Conservation (phyloP, 2,113 vertebrate species). For the Tautogolabrus adspersus region DNA sequence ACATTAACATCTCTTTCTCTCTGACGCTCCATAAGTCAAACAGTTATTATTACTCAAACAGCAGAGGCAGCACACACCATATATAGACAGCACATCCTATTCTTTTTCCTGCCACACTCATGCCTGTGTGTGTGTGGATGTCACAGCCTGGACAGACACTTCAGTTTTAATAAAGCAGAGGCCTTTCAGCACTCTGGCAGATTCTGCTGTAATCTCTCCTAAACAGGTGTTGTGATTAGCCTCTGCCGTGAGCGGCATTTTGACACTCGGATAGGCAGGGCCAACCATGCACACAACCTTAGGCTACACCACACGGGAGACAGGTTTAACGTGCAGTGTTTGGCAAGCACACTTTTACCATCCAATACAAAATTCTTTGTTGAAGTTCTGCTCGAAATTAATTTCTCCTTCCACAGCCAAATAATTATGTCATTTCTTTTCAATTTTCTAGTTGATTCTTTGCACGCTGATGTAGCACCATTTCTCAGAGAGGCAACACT, state of each 20-base stretch:
- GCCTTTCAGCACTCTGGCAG: constrained; percentile 59
- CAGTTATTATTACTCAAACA: constrained; percentile 61
- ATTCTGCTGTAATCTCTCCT: constrained; percentile 73
- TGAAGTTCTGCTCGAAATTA: constrained; percentile 28
- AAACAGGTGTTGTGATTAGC: constrained; percentile 80
- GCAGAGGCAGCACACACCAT: constrained; percentile 16
- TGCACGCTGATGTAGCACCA: constrained; percentile 48
- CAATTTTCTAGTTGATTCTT: constrained; percentile 29
- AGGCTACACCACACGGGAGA: constrained; percentile 47
- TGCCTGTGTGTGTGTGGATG: constrained; percentile 32
- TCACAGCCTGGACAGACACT: constrained; percentile 57
- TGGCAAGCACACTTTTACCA: constrained; percentile 30
- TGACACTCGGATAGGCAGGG: constrained; percentile 64
- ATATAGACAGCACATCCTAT: constrained; percentile 17
- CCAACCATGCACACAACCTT: constrained; percentile 48
- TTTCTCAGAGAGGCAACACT: constrained; percentile 40
- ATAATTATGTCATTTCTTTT: constrained; percentile 44
- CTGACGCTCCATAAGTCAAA: constrained; percentile 69
- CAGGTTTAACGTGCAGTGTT: constrained; percentile 45
- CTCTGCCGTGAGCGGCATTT: constrained; percentile 60
- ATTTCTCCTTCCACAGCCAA: constrained; percentile 27
- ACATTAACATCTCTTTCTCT: constrained; percentile 78
- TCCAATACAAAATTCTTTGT: constrained; percentile 43
- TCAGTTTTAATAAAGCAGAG: constrained; percentile 70
- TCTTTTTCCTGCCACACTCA: constrained; percentile 10